These are phyloP conservation scores for Erebia palarica DNA, from an alignment of 2,888 invertebrate genomes.

Conservation along the genomic window DNA sequence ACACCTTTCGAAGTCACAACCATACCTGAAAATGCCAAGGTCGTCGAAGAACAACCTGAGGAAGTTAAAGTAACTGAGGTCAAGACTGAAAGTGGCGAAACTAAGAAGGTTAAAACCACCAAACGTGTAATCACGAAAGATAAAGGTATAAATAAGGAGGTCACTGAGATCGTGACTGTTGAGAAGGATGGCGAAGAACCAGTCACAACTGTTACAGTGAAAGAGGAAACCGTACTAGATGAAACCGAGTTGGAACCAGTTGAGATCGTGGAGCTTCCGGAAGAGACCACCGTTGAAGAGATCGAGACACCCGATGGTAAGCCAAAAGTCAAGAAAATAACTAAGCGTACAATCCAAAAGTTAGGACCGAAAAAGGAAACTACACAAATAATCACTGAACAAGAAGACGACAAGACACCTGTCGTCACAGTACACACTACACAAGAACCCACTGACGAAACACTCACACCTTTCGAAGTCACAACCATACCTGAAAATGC, in stretches of 20 bases:
- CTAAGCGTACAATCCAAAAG: slow-evolving; percentile 35
- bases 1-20: too few relatives aligned
- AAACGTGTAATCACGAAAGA: too few relatives aligned
- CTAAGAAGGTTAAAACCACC: too few relatives aligned
- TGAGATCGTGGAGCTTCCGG: slow-evolving; percentile 34
- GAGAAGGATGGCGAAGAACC: too few relatives aligned
- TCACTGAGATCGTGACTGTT: too few relatives aligned
- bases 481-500: background rate
- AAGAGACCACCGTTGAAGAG: slow-evolving; percentile 50
- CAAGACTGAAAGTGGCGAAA: too few relatives aligned
- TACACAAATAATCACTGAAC: slow-evolving; percentile 41
- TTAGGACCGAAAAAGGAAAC: slow-evolving; percentile 49
- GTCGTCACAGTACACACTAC: slow-evolving; percentile 48
- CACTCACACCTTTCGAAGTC: slow-evolving; percentile 21
- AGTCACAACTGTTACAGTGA: too few relatives aligned
- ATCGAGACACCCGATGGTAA: slow-evolving; percentile 48
- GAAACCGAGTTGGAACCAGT: background rate
- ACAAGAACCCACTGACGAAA: slow-evolving; percentile 43
- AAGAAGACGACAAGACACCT: slow-evolving; percentile 42
- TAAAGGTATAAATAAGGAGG: too few relatives aligned
- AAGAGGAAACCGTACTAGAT: too few relatives aligned
- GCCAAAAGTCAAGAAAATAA: slow-evolving; percentile 45
- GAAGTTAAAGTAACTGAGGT: too few relatives aligned
- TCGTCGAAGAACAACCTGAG: too few relatives aligned
- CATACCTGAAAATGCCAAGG: too few relatives aligned